These are phyloP conservation scores for Halichoeres trimaculatus DNA, from an alignment of 2,113 vertebrate species.

Conservation along the genomic window DNA sequence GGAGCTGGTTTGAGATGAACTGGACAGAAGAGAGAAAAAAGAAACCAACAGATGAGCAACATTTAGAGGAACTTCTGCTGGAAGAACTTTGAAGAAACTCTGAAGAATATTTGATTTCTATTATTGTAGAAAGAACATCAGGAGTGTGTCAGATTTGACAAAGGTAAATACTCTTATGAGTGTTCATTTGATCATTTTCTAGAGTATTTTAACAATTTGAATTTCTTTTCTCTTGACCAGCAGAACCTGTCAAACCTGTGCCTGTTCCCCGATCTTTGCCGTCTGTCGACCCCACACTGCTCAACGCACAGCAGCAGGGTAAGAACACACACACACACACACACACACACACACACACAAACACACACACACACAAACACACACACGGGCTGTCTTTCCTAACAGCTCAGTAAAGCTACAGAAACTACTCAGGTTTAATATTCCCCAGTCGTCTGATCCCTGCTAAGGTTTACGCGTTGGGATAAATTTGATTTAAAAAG, in stretches of 20 bases:
- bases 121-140: no score
- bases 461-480: neutral
- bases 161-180: no score
- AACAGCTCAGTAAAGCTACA: no score
- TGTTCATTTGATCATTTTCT: no score
- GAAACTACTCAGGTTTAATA: no score
- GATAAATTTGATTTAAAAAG: neutral
- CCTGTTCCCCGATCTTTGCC: conserved; percentile 86
- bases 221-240: conserved; percentile 58
- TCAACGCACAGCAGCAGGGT: conserved; percentile 87
- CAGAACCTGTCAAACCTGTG: conserved; percentile 84
- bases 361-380: conserved; percentile 1
- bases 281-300: conserved; percentile 85
- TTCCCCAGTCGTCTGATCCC: neutral
- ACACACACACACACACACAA: neutral
- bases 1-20: no score
- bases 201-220: neutral
- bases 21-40: no score
- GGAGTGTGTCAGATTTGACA: no score
- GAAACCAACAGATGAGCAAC: no score
- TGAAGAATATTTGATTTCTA: no score
- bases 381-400: neutral
- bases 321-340: conserved; percentile 51
- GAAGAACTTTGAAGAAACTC: no score
- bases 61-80: no score